phyloP scores from a whole-genome alignment of 2,888 invertebrate species.

The Agapostemon virescens region DNA sequence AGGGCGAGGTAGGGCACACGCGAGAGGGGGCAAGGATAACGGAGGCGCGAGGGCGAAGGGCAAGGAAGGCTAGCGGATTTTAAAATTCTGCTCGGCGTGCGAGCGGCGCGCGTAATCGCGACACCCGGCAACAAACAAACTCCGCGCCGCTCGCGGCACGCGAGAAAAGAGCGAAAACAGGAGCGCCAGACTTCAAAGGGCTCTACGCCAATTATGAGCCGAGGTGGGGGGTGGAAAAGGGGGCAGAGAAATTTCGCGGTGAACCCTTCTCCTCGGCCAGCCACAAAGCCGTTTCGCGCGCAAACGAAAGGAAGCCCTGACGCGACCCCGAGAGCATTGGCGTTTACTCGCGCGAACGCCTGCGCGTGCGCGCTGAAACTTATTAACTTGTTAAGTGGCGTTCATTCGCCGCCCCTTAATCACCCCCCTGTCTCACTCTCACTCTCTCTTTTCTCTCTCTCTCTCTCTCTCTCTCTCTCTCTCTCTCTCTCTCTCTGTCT shows the following conservation, averaged over 20 bases:
- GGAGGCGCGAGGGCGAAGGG: not conserved
- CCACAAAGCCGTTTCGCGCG: constrained; percentile 44
- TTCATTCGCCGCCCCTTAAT: constrained; percentile 26
- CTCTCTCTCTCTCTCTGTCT: not conserved
- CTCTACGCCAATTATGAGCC: constrained; percentile 73
- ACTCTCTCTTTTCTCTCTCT: too few relatives aligned
- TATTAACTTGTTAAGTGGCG: constrained; percentile 54
- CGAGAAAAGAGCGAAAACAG: constrained; percentile 37
- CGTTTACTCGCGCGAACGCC: constrained; percentile 52
- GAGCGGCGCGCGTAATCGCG: constrained; percentile 47
- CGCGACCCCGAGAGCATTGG: constrained; percentile 39
- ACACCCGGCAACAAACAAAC: constrained; percentile 48
- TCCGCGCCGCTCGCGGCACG: constrained; percentile 24
- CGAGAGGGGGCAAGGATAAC: not conserved
- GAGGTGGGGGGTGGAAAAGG: not conserved
- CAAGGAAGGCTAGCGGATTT: constrained; percentile 29
- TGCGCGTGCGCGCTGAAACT: constrained; percentile 40
- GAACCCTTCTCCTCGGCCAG: constrained; percentile 47
- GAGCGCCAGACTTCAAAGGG: constrained; percentile 74
- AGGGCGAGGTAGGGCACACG: too few relatives aligned
- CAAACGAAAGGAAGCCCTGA: constrained; percentile 40
- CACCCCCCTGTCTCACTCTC: not conserved
- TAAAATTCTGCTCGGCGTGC: constrained; percentile 50
- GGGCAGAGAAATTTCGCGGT: constrained; percentile 36
- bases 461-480: not conserved